phyloP scores from a whole-genome alignment of 1,140 invertebrate species.

The Adelges cooleyi region DNA sequence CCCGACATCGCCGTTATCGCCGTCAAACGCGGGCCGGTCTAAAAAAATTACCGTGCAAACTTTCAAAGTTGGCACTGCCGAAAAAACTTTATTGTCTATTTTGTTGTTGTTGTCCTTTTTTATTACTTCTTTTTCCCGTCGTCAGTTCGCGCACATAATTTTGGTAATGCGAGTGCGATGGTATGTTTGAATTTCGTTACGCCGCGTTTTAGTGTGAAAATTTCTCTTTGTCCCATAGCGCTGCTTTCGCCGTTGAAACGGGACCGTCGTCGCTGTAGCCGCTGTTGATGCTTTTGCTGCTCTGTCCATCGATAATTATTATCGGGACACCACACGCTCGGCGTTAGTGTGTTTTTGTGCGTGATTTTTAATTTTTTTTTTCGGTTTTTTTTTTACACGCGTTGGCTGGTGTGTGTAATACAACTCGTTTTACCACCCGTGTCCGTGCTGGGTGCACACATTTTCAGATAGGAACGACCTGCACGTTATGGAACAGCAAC shows the following conservation, averaged over 20 bases:
- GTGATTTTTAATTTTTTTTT: too few relatives aligned
- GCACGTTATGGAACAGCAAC: constrained; percentile 9
- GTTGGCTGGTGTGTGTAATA: too few relatives aligned
- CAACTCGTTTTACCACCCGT: too few relatives aligned
- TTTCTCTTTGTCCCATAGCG: constrained; percentile 26
- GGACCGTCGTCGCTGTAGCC: not conserved
- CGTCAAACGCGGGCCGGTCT: too few relatives aligned
- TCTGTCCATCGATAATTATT: not conserved
- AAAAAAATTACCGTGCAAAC: constrained; percentile 24
- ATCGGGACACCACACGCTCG: too few relatives aligned
- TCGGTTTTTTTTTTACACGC: too few relatives aligned
- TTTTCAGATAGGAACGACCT: too few relatives aligned
- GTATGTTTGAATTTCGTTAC: constrained; percentile 29
- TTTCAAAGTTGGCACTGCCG: constrained; percentile 29
- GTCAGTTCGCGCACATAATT: not conserved
- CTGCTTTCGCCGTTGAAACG: constrained; percentile 19
- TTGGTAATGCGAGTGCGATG: constrained; percentile 14
- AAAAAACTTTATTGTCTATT: constrained; percentile 26
- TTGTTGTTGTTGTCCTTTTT: not conserved
- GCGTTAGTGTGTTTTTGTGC: too few relatives aligned
- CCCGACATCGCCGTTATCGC: too few relatives aligned
- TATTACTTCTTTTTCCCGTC: not conserved
- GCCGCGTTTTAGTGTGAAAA: constrained; percentile 27
- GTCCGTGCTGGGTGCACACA: too few relatives aligned
- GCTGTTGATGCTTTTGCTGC: not conserved